phyloP scores from a whole-genome alignment of 2,113 vertebrate genomes.

The Isurus oxyrinchus region DNA sequence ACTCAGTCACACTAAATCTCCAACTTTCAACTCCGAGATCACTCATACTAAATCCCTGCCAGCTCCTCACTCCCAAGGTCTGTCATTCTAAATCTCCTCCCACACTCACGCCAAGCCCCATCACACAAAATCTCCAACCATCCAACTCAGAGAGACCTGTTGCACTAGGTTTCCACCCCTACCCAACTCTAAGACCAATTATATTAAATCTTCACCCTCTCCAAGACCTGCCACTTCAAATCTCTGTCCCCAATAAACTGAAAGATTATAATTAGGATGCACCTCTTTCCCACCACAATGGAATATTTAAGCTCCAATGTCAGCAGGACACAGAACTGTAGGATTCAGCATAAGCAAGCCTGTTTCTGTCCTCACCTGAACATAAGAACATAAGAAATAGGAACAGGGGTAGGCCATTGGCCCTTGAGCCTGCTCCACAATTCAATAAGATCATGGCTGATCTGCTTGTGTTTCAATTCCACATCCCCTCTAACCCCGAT shows the following conservation, averaged over 20 bases:
- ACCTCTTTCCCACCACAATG: neutral
- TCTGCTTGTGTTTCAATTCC: too few relatives aligned
- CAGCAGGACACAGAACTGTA: neutral
- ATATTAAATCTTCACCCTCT: neutral
- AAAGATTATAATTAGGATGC: neutral
- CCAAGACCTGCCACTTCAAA: neutral
- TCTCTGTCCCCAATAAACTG: neutral
- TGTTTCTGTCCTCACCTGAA: neutral
- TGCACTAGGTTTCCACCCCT: neutral
- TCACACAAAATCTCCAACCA: neutral
- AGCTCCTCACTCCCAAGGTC: neutral
- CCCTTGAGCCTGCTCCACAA: too few relatives aligned
- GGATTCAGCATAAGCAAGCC: neutral
- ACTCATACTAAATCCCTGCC: neutral
- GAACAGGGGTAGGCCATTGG: too few relatives aligned
- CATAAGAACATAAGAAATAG: too few relatives aligned
- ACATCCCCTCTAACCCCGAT: too few relatives aligned
- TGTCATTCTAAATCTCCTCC: neutral
- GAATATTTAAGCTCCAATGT: neutral
- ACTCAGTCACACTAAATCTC: neutral
- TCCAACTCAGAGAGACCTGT: too few relatives aligned
- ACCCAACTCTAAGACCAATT: neutral
- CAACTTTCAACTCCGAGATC: neutral
- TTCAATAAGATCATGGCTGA: too few relatives aligned
- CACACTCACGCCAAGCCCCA: neutral